Evolutionary conservation across 2,797 vertebrate genomes (phyloP).

Genomic region (Pampus argenteus): DNA sequence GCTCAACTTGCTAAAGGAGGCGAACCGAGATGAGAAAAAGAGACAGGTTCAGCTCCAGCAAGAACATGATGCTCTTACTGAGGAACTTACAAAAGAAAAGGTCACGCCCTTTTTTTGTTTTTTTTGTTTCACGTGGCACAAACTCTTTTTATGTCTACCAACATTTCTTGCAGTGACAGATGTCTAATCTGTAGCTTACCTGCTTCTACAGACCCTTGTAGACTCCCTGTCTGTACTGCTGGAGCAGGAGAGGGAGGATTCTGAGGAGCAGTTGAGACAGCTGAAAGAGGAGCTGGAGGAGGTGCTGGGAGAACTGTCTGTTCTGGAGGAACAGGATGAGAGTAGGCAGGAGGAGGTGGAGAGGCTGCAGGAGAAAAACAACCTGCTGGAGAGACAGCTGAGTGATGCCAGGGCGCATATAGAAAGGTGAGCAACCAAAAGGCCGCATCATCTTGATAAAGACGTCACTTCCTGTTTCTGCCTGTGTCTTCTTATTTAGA

Average conservation of each 20-base stretch:
- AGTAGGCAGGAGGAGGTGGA: conserved; percentile 76
- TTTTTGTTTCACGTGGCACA: not conserved
- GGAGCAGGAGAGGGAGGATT: conserved; percentile 83
- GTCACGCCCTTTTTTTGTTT: conserved; percentile 63
- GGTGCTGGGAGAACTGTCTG: conserved; percentile 88
- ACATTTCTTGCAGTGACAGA: not conserved
- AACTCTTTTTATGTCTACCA: not conserved
- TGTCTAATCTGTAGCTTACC: not conserved
- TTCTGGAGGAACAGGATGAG: conserved; percentile 87
- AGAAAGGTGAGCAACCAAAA: conserved; percentile 82
- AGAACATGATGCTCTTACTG: conserved; percentile 71
- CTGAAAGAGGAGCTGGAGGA: conserved; percentile 88
- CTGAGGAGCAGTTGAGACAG: conserved; percentile 85
- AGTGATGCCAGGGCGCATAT: conserved; percentile 73
- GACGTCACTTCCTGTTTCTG: not conserved
- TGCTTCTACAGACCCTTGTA: conserved; percentile 83
- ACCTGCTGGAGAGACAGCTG: conserved; percentile 79
- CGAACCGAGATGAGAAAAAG: conserved; percentile 72
- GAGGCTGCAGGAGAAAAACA: conserved; percentile 81
- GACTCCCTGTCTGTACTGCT: conserved; percentile 83
- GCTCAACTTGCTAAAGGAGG: conserved; percentile 82
- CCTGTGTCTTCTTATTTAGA: conserved; percentile 23
- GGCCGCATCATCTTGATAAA: not conserved
- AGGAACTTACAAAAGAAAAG: conserved; percentile 88
- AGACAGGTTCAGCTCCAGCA: conserved; percentile 81